Evolutionary conservation across 37 sponge, comb jelly and placozoan species (phyloP), one percentile per base, ranked within the genome.

Genomic region (Haliclona indistincta): DNA sequence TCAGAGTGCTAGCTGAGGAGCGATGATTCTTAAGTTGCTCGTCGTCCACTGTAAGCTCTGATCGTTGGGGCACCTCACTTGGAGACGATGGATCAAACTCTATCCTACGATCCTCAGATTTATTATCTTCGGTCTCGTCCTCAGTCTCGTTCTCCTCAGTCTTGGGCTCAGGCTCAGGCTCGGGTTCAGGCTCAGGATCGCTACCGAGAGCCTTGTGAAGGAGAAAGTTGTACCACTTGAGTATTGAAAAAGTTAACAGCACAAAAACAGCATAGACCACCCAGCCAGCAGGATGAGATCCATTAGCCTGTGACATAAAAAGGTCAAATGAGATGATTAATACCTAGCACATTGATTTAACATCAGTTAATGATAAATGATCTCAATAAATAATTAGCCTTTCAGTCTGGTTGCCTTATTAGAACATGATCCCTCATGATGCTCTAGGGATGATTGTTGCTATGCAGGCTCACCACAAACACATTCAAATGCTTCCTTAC

Each of bases 131-230:
- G 7, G 32, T 55, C 1, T 4, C 55, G 43, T 66, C 33, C 32
- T 69, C 72, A 11, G 2, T 42, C 43, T 84, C 58, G 28, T 69
- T 52, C 38, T 81, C 81, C 39, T 20, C 56, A 38, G 13, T 40
- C 17, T 39, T 80, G 23, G 23, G 55, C 53, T 63, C 56, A 26
- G 68, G 43, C 13, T 55, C 53, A 29, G 33, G 38, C 34, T 73
- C 65, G 47, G 37, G 26, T 17, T 81, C 82, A 13, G 78, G 44
- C 15, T 39, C 13, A 47, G 81, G 76, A 44, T 93, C 85, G 8
- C 44, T 74, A 1, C 84, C 93, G 8, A 93, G 67, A 28, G 76
- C 80, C 15, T 36, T 26, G 78, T 93, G 93, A 23, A 93, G 73
- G 0, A 78, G 70, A 43, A 56, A 73, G 74, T 93, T 93, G 43